Evolutionary conservation across 2,888 invertebrate species (phyloP).

Genomic region (Rhogogaster chlorosoma): DNA sequence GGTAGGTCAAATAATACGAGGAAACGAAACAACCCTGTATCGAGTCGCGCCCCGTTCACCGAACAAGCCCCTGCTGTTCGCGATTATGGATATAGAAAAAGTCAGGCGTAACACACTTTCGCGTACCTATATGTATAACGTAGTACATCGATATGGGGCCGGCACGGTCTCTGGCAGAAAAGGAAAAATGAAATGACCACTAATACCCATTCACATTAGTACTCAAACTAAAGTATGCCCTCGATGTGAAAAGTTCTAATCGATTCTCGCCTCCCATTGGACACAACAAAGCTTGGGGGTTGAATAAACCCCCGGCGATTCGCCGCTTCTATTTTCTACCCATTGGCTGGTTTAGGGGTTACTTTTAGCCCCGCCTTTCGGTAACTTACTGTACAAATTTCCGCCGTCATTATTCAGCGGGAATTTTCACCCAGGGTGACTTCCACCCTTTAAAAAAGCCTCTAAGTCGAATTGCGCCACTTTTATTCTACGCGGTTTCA

Average conservation of each 20-base stretch:
- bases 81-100: conserved; percentile 5
- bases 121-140: not conserved
- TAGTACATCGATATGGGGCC: not conserved
- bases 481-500: not conserved
- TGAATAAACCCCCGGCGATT: not conserved
- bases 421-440: not conserved
- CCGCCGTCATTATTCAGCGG: not conserved
- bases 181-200: conserved; percentile 70
- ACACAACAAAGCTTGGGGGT: conserved; percentile 52
- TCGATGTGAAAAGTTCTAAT: conserved; percentile 73
- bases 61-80: not conserved
- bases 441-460: not conserved
- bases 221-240: conserved; percentile 75
- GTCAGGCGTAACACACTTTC: conserved; percentile 43
- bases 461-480: not conserved
- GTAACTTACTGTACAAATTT: conserved; percentile 51
- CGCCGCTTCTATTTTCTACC: not conserved
- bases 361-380: conserved; percentile 59
- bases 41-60: not conserved
- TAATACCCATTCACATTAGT: conserved; percentile 76
- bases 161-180: conserved; percentile 51
- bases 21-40: not conserved
- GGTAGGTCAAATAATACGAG: not conserved
- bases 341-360: conserved; percentile 59
- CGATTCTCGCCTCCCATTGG: conserved; percentile 73